Percentiles rank a stretch among this genome's conserved stretches.
These are phyloP conservation scores for Dipodomys spectabilis DNA, from an alignment of 2,113 vertebrate genomes.

Conservation along the genomic window DNA sequence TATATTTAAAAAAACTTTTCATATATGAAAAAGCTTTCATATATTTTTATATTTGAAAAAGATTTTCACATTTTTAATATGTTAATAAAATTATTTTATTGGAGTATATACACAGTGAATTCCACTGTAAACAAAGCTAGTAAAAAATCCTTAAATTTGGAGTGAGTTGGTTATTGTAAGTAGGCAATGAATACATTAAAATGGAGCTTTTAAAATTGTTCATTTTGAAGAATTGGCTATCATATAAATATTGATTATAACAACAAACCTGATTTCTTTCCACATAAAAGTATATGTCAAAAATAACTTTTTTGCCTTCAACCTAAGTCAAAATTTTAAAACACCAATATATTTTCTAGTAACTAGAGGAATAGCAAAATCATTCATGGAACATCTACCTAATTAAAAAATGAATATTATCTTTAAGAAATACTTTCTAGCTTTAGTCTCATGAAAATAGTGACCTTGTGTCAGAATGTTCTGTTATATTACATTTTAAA, in stretches of 20 bases:
- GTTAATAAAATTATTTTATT: too few relatives aligned
- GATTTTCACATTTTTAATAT: background rate
- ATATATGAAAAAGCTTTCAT: background rate
- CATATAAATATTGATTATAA: background rate
- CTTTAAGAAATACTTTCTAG: background rate
- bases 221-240: background rate
- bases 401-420: background rate
- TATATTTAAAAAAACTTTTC: background rate
- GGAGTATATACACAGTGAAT: too few relatives aligned
- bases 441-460: slow-evolving; percentile 44
- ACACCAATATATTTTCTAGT: background rate
- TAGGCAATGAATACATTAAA: background rate
- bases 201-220: background rate
- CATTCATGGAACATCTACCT: background rate
- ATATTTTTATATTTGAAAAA: background rate
- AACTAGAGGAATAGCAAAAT: background rate
- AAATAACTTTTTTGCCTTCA: background rate
- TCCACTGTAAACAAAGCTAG: too few relatives aligned
- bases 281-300: background rate
- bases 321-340: background rate
- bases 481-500: background rate
- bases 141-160: too few relatives aligned
- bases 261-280: background rate
- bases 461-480: background rate
- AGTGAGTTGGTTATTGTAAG: background rate